Conservation (phyloP, 2,113 vertebrate species). For the Neodon shergylaensis region DNA sequence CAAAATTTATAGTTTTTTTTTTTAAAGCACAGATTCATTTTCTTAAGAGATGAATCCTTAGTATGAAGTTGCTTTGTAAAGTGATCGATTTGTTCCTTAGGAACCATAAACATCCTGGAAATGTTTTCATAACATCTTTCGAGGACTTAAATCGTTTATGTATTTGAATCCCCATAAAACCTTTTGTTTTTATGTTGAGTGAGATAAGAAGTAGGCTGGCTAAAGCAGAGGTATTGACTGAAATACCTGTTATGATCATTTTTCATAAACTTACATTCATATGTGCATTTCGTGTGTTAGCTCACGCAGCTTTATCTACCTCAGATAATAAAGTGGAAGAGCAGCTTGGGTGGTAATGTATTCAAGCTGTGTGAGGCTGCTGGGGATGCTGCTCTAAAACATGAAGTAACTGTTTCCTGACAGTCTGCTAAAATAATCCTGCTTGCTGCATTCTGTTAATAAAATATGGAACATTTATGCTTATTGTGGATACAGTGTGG, state of each 20-base stretch:
- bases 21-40: slow-evolving; percentile 24
- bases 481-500: slow-evolving; percentile 32
- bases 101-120: slow-evolving; percentile 19
- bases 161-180: slow-evolving; percentile 29
- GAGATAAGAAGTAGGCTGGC: slow-evolving; percentile 30
- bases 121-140: slow-evolving; percentile 40
- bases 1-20: slow-evolving; percentile 18
- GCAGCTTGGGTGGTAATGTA: background rate
- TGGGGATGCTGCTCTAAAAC: slow-evolving; percentile 6
- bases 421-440: slow-evolving; percentile 37
- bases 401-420: background rate
- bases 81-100: slow-evolving; percentile 32
- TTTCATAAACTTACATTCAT: slow-evolving; percentile 43
- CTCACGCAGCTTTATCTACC: slow-evolving; percentile 21
- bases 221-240: slow-evolving; percentile 22
- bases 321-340: slow-evolving; percentile 38
- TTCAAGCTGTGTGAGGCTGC: background rate
- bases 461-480: slow-evolving; percentile 41
- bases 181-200: slow-evolving; percentile 41
- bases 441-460: slow-evolving; percentile 58
- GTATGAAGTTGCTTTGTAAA: slow-evolving; percentile 34
- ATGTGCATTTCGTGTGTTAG: background rate
- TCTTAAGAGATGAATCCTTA: slow-evolving; percentile 40
- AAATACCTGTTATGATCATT: slow-evolving; percentile 31
- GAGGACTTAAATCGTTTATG: slow-evolving; percentile 42